Conservation (phyloP, 2,888 invertebrate species). For the Carabus problematicus region DNA sequence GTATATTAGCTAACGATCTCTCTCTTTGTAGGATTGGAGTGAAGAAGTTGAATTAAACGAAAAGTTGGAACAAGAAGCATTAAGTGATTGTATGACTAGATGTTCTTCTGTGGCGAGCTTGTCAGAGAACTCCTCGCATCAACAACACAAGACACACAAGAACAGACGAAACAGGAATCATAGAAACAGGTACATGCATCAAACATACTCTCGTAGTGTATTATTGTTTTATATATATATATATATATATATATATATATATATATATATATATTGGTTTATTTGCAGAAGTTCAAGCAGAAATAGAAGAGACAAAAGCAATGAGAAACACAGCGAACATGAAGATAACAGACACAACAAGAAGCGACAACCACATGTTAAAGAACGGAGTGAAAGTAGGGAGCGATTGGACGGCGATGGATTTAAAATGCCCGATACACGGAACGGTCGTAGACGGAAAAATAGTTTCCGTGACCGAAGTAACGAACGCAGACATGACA, state of each 20-base stretch:
- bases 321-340: conserved; percentile 44
- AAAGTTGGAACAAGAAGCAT: conserved; percentile 59
- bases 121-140: conserved; percentile 47
- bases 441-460: conserved; percentile 45
- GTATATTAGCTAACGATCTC: too few relatives aligned
- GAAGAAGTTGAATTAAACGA: conserved; percentile 67
- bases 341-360: conserved; percentile 39
- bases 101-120: conserved; percentile 65
- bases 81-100: conserved; percentile 61
- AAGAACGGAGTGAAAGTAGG: conserved; percentile 22
- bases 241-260: conserved; percentile 18
- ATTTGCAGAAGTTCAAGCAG: conserved; percentile 51
- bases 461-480: conserved; percentile 46
- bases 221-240: conserved; percentile 20
- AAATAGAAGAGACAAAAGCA: conserved; percentile 51
- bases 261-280: conserved; percentile 18
- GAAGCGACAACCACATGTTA: conserved; percentile 1
- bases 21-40: conserved; percentile 63
- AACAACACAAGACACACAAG: conserved; percentile 50
- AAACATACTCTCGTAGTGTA: background rate
- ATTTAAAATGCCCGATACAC: conserved; percentile 54
- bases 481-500: conserved; percentile 42
- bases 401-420: conserved; percentile 47
- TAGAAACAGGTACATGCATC: background rate
- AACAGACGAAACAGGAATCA: conserved; percentile 58